Percentiles rank a stretch among this genome's conserved stretches.
Evolutionary conservation across 2,888 invertebrate genomes (phyloP).

Genomic region (Chymomyza amoena): DNA sequence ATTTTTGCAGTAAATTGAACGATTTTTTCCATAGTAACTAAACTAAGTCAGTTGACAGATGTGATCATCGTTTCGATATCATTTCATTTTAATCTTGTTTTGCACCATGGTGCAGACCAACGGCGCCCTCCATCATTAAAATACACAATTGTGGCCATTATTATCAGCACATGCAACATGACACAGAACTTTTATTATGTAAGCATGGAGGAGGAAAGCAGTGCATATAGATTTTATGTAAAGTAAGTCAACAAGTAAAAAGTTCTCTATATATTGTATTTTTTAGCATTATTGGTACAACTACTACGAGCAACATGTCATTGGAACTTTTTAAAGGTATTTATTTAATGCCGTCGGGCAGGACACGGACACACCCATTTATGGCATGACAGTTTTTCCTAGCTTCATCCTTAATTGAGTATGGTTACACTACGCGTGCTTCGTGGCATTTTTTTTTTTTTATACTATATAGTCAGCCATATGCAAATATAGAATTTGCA

Average conservation of each 20-base stretch:
- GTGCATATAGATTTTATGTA: too few relatives aligned
- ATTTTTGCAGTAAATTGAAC: background rate
- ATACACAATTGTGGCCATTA: background rate
- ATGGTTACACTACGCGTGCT: background rate
- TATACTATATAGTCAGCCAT: background rate
- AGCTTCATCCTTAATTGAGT: background rate
- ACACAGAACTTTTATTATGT: too few relatives aligned
- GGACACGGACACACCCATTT: conserved; percentile 39
- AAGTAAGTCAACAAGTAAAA: too few relatives aligned
- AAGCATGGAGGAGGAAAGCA: too few relatives aligned
- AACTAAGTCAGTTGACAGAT: too few relatives aligned
- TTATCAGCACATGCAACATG: too few relatives aligned
- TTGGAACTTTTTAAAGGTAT: background rate
- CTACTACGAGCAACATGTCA: background rate
- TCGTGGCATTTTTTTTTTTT: background rate
- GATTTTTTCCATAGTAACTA: background rate
- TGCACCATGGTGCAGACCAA: background rate
- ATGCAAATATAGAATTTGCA: background rate
- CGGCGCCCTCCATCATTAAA: background rate
- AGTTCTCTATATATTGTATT: too few relatives aligned
- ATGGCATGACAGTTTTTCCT: conserved; percentile 19
- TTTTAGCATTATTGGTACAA: too few relatives aligned
- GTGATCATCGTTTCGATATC: too few relatives aligned
- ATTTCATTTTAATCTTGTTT: background rate
- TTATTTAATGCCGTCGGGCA: background rate